Conservation (phyloP, 2,888 invertebrate species). For the Caenorhabditis virilis region DNA sequence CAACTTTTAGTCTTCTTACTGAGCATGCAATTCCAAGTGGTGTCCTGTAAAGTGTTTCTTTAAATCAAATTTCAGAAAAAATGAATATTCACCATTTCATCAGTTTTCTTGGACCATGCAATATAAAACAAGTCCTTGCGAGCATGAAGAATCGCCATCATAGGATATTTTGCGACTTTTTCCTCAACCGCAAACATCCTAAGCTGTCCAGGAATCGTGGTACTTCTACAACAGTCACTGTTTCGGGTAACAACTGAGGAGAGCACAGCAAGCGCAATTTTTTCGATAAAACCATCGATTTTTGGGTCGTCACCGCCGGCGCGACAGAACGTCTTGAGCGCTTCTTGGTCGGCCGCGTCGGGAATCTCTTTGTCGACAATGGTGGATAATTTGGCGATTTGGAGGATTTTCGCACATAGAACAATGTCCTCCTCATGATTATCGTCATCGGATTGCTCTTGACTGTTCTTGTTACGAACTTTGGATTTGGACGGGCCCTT, state of each 20-base stretch:
- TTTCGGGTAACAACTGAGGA: constrained; percentile 14
- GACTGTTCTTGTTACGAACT: too few relatives aligned
- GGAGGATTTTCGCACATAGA: constrained; percentile 15
- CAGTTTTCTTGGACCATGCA: constrained; percentile 15
- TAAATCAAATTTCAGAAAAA: too few relatives aligned
- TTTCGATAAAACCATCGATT: constrained; percentile 11
- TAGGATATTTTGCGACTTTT: constrained; percentile 20
- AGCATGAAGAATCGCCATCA: constrained; percentile 24
- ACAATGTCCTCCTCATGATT: constrained; percentile 8
- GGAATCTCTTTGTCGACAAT: constrained; percentile 19
- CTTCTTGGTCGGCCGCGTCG: constrained; percentile 22
- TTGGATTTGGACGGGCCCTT: too few relatives aligned
- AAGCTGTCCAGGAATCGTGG: constrained; percentile 17
- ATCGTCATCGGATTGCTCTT: not conserved
- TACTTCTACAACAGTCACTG: constrained; percentile 12
- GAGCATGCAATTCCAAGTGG: too few relatives aligned
- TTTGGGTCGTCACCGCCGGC: constrained; percentile 24
- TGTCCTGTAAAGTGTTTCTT: too few relatives aligned
- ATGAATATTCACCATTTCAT: too few relatives aligned
- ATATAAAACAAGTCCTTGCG: constrained; percentile 24
- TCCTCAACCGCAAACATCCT: constrained; percentile 31
- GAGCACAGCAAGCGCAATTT: constrained; percentile 5
- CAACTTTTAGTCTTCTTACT: too few relatives aligned
- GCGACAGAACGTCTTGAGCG: constrained; percentile 17
- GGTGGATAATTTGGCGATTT: constrained; percentile 18